Evolutionary conservation across 2,888 invertebrate genomes (phyloP).

Genomic region (Buathra laborator): DNA sequence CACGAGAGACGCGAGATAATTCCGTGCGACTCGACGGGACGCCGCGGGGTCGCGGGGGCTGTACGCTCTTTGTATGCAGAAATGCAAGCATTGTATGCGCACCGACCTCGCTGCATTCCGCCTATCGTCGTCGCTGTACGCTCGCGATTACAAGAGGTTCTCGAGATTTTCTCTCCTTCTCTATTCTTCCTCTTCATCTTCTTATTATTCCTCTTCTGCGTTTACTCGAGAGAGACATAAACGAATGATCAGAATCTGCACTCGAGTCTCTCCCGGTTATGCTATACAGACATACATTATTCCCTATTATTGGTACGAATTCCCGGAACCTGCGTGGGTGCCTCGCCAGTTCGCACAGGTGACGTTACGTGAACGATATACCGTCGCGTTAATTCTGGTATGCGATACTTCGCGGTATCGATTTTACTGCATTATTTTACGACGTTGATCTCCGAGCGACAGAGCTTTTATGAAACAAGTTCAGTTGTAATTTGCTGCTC

Average conservation of each 20-base stretch:
- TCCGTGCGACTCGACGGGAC: conserved; percentile 61
- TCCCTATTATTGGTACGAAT: conserved; percentile 43
- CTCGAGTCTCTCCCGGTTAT: conserved; percentile 9
- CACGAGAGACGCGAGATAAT: conserved; percentile 69
- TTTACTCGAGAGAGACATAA: conserved; percentile 27
- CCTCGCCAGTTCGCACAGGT: conserved; percentile 53
- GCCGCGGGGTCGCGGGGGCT: conserved; percentile 27
- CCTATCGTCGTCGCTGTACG: conserved; percentile 57
- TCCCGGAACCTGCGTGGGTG: conserved; percentile 55
- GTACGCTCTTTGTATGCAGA: conserved; percentile 72
- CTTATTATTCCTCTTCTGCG: conserved; percentile 19
- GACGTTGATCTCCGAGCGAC: neutral
- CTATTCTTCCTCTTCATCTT: conserved; percentile 3
- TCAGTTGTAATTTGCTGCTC: conserved; percentile 15
- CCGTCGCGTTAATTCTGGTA: conserved; percentile 50
- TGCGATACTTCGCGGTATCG: conserved; percentile 5
- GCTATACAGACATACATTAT: conserved; percentile 23
- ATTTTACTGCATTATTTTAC: conserved; percentile 35
- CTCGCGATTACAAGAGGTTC: conserved; percentile 60
- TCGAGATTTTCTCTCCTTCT: conserved; percentile 32
- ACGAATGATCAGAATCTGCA: conserved; percentile 47
- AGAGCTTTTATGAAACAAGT: conserved; percentile 1
- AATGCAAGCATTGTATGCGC: conserved; percentile 70
- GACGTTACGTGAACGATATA: conserved; percentile 58
- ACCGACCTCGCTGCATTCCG: conserved; percentile 61